Conservation (phyloP, 2,888 invertebrate species). For the Nycteola revayana region DNA sequence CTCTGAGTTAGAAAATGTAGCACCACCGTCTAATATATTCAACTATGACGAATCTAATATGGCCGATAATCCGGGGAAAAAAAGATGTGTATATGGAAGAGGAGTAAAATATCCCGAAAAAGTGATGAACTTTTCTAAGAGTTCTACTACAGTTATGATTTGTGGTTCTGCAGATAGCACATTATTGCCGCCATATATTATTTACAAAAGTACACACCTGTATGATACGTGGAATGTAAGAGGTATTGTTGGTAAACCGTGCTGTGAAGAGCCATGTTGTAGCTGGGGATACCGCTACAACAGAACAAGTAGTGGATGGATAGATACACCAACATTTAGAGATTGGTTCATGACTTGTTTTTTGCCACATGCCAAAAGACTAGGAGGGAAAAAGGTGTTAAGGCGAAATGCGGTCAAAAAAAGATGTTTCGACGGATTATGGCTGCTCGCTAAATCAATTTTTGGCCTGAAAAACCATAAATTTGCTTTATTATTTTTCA, state of each 20-base stretch:
- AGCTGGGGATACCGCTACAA: not conserved
- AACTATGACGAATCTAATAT: constrained; percentile 22
- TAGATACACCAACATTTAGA: too few relatives aligned
- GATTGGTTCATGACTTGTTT: too few relatives aligned
- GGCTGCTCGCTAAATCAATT: too few relatives aligned
- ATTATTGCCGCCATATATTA: constrained; percentile 17
- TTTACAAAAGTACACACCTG: constrained; percentile 16
- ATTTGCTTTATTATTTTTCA: too few relatives aligned
- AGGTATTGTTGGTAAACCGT: too few relatives aligned
- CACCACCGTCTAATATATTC: constrained; percentile 9
- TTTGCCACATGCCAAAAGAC: too few relatives aligned
- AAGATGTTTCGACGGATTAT: too few relatives aligned
- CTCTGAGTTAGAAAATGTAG: not conserved
- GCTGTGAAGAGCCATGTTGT: not conserved
- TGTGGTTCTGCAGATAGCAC: constrained; percentile 17
- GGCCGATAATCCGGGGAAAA: constrained; percentile 14
- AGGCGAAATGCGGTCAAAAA: too few relatives aligned
- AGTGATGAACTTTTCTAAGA: constrained; percentile 11
- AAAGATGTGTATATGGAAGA: constrained; percentile 14
- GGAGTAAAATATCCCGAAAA: constrained; percentile 17
- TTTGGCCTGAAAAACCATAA: too few relatives aligned
- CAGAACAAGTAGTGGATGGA: not conserved
- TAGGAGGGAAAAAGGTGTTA: too few relatives aligned
- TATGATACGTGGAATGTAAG: constrained; percentile 11
- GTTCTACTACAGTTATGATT: constrained; percentile 10